phyloP scores from a whole-genome alignment of 2,113 vertebrate species.

The Plectropomus leopardus region DNA sequence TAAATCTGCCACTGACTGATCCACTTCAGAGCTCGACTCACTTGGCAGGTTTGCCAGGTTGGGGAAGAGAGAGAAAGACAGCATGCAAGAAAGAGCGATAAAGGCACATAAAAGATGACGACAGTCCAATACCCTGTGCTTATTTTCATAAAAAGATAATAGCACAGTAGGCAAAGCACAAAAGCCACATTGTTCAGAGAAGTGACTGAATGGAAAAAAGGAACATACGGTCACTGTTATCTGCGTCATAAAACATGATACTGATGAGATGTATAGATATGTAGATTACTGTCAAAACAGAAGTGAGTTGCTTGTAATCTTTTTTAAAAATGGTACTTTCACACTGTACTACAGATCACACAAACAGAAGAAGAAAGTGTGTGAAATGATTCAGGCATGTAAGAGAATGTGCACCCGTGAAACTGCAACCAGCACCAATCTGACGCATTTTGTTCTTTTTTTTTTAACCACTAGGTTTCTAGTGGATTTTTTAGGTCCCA shows the following conservation, averaged over 20 bases:
- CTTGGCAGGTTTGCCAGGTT: conserved; percentile 71
- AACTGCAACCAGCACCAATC: conserved; percentile 68
- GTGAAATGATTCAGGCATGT: conserved; percentile 54
- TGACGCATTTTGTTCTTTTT: conserved; percentile 75
- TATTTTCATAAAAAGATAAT: conserved; percentile 82
- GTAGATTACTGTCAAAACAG: conserved; percentile 66
- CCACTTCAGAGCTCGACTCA: conserved; percentile 66
- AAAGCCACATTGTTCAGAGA: conserved; percentile 73
- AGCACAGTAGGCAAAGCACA: conserved; percentile 56
- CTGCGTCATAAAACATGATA: conserved; percentile 64
- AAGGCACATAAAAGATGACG: conserved; percentile 74
- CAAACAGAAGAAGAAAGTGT: conserved; percentile 47
- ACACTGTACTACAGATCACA: conserved; percentile 61
- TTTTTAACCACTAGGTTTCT: conserved; percentile 72
- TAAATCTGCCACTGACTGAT: conserved; percentile 70
- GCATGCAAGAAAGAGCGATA: conserved; percentile 55
- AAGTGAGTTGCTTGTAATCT: conserved; percentile 53
- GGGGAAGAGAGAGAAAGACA: conserved; percentile 25
- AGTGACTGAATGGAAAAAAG: conserved; percentile 66
- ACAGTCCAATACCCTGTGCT: conserved; percentile 62
- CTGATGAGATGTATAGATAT: conserved; percentile 63
- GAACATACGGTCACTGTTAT: conserved; percentile 59
- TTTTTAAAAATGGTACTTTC: conserved; percentile 56
- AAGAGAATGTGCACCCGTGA: conserved; percentile 33
- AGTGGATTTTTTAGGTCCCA: conserved; percentile 79